Base-by-base conservation (phyloP, 2,113 vertebrate species). In the Malurus alboscapulatus region DNA sequence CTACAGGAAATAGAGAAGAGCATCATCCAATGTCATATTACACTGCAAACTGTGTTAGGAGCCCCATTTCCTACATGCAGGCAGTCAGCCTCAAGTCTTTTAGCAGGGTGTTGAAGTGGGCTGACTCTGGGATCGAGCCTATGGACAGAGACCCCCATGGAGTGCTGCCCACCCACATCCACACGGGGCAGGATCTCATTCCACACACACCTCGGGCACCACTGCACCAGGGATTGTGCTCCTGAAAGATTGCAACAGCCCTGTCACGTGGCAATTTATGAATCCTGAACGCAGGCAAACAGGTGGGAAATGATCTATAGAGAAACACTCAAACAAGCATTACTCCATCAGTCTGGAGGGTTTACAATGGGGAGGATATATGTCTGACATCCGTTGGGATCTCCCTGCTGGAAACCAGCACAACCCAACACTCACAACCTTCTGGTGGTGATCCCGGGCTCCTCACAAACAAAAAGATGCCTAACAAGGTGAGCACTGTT, bases 161-260 rank as follows among this genome's bases (percentile, higher is more conserved):
- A 80, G 67, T 17, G n/a, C 67, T 67, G 27, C 44, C 44, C 54
- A 42, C n/a, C 42, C 42, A 6, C 54, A 42, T 30, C 42, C 42
- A 6, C 9, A 1, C 0, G 1, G 66, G 62, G 38, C 51, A 38
- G 57, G 57, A 8, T 50, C 44, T 47, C 15, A 5, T 14, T 50
- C 58, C 50, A 22, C 0, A 0, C 24, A 59, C 7, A 3, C 32
- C 38, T 14, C 3, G 7, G 42, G 68, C 38, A 12, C 21, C 4
- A 1, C 66, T 6, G 10, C 48, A 17, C 57, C 42, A 32, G 29
- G 0, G 3, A 71, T 12, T 2, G 1, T 1, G 8, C n/a, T 30
- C 24, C 22, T 42, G 15, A 61, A 57, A 53, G 48, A 26, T 1
- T 53, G 44, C 0, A 0, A 51, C 85, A 66, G 34, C 47, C 38